These are phyloP conservation scores for Turnix velox DNA, from an alignment of 2,113 vertebrate species.

Conservation along the genomic window DNA sequence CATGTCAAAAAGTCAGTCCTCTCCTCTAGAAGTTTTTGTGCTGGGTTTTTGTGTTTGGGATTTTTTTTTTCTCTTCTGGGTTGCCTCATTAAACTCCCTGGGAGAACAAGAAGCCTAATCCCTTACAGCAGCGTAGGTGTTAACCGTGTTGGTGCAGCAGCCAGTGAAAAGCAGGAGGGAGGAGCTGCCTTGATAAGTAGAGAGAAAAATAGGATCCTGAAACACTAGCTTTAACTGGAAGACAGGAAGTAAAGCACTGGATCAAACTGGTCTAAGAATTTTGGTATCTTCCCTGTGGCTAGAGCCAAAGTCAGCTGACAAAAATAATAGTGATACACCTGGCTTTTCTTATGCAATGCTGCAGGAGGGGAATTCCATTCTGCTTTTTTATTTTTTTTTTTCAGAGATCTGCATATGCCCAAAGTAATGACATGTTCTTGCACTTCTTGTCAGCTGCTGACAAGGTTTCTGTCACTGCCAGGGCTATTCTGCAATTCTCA, in stretches of 20 bases:
- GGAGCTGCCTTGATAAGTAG: not conserved
- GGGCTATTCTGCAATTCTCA: not conserved
- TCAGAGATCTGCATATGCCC: not conserved
- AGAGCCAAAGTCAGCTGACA: slow-evolving; percentile 43
- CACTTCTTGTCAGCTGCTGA: not conserved
- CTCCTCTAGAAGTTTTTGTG: not conserved
- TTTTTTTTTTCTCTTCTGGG: not conserved
- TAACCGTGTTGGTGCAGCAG: not conserved
- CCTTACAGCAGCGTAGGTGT: not conserved
- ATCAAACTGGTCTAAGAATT: slow-evolving; percentile 35
- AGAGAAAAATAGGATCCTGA: not conserved
- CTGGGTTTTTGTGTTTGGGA: no score
- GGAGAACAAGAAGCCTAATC: not conserved
- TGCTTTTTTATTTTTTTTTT: slow-evolving; percentile 24
- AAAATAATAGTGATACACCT: slow-evolving; percentile 48
- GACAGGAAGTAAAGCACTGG: slow-evolving; percentile 38
- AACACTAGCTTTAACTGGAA: slow-evolving; percentile 7
- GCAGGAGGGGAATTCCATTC: slow-evolving; percentile 42
- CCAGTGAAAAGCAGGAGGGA: not conserved
- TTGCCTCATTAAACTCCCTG: not conserved
- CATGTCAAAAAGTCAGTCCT: not conserved
- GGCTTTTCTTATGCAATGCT: slow-evolving; percentile 29
- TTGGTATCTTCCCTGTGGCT: not conserved
- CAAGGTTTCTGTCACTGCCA: not conserved
- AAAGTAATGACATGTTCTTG: slow-evolving; percentile 1